Evolutionary conservation across 1,140 invertebrate genomes (phyloP), one percentile per base, ranked within the genome.

Genomic region (Laupala kohalensis): DNA sequence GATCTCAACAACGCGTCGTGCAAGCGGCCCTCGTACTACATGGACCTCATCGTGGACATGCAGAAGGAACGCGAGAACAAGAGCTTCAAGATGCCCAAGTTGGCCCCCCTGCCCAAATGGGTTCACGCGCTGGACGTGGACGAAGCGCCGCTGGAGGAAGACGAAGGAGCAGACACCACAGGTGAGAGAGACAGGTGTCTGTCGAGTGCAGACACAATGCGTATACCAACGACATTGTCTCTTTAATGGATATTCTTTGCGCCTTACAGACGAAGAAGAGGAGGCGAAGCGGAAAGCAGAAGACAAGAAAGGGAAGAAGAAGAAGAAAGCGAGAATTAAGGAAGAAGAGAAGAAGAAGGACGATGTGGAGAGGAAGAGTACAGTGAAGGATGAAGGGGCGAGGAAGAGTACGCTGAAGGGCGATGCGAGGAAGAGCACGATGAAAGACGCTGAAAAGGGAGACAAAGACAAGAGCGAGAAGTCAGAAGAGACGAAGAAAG

Each of bases 401-500:
- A 25, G 27, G n/a, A 0, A 3, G 13, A 26, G 12, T 25, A 66
- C 25, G 27, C 13, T 26, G 9, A 19, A 15, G 25, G 27, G 19
- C 13, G 25, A 25, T 24, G n/a, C 0, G 6, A 25, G n/a, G 12
- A 64, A 64, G 64, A 9, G 6, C 5, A 66, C 13, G 5, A 66
- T 15, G 65, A 12, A 26, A 26, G 65, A 2, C 25, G 12, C 19
- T 24, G 27, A 26, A 66, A 24, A 26, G 0, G 65, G 3, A 66
- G 25, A 9, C 23, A 23, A 13, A 5, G 65, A 66, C 4, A 26
- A 13, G 27, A 66, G 25, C 19, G 72, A 66, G 25, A 70, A 71
- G 26, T 69, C 71, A 68, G 66, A 37, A 25, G 67, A 71, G 13
- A 29, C 69, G 5, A 68, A 30, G 69, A 73, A 67, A 24, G 69